A percentile compares a stretch with the other conserved stretches of the same genome.
Evolutionary conservation across 2,888 invertebrate species (phyloP).

Genomic region (Orthosia gracilis): DNA sequence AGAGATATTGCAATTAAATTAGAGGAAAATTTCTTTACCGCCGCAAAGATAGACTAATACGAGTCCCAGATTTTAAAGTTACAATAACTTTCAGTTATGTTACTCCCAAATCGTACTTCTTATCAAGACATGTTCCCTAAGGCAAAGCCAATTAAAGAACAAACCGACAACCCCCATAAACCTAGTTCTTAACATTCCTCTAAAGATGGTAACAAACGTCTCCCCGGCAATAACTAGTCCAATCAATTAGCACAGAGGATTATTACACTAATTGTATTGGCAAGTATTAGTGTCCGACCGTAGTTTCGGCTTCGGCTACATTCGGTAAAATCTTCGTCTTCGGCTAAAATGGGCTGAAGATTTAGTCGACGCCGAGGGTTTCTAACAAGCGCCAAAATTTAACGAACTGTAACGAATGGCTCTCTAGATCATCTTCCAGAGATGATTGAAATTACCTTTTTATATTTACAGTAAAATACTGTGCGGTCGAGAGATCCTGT

Average conservation of each 20-base stretch:
- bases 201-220: slow-evolving; percentile 19
- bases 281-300: neutral
- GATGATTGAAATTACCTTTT: no score
- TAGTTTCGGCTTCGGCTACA: no score
- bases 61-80: neutral
- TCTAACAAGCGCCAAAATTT: no score
- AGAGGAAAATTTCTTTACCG: neutral
- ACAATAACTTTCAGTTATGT: slow-evolving; percentile 11
- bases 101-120: neutral
- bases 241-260: slow-evolving; percentile 27
- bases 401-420: no score
- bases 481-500: no score
- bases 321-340: no score
- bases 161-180: slow-evolving; percentile 3
- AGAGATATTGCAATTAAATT: neutral
- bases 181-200: slow-evolving; percentile 16
- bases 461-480: no score
- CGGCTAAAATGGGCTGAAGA: no score
- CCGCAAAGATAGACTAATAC: neutral
- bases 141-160: neutral
- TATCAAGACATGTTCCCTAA: neutral
- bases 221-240: slow-evolving; percentile 10
- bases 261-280: slow-evolving; percentile 36
- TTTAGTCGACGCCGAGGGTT: no score
- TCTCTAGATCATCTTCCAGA: no score